Evolutionary conservation across 2,113 vertebrate genomes (phyloP), one percentile per base, ranked within the genome.

Genomic region (Apodemus sylvaticus): DNA sequence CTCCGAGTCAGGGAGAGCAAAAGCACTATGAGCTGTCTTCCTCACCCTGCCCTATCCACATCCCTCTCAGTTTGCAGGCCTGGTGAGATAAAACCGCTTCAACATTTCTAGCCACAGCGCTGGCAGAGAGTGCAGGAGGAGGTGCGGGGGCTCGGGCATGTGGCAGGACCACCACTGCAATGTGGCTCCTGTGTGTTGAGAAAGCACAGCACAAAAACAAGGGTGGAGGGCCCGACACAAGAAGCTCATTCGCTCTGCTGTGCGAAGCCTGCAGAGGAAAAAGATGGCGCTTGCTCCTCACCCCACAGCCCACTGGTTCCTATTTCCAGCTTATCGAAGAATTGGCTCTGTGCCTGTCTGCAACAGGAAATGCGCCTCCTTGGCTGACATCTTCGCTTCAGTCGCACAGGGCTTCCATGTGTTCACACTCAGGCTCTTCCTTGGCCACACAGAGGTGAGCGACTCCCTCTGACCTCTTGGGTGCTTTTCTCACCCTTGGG

Each of bases 281-380:
- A 90, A 90, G 17, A 76, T 12, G 89, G n/a, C 71, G 88, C 60
- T 86, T 94, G 86, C 87, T 0, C 34, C 29, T 12, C 36, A 4
- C 58, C 60, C 31, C 66, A 36, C 29, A 19, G 53, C 91, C 83
- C 22, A 31, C 91, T 2, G 55, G 29, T 82, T 95, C 94, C 93
- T 90, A 88, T 96, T 97, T 92, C 95, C 94, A 96, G 96, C 89
- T 96, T 94, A 93, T 96, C 19, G 81, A 96, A 94, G 90, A 95
- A 48, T 29, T 96, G 97, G 96, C 94, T n/a, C 60, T 71, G 2
- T 48, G 97, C 97, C 97, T 78, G 51, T 53, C 79, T 95, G 76
- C 51, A 48, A 86, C 94, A 96, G 97, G 93, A 98, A 96, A 86
- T 51, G 87, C 70, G 96, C 83, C 79, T 62, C 79, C 74, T 94